These are phyloP conservation scores for Drosophila repleta DNA, from an alignment of 1,140 invertebrate species.

Conservation along the genomic window DNA sequence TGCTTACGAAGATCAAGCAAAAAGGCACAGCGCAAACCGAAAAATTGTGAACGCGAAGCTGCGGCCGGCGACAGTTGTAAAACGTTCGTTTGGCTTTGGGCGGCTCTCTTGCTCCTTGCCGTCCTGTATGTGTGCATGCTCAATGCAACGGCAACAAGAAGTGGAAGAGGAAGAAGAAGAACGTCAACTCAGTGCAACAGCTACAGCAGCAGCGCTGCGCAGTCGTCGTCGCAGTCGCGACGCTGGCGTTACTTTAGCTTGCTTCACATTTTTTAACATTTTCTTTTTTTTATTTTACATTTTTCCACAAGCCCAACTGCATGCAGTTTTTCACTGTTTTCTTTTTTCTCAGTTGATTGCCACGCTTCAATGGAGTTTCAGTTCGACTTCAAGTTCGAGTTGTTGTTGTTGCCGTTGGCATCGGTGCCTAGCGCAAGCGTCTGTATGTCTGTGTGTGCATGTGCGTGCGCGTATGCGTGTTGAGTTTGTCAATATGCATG, in stretches of 20 bases:
- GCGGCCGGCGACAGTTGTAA: slow-evolving; percentile 62
- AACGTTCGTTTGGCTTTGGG: slow-evolving; percentile 51
- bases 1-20: slow-evolving; percentile 30
- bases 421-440: neutral
- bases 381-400: slow-evolving; percentile 60
- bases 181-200: slow-evolving; percentile 3
- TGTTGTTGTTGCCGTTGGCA: slow-evolving; percentile 28
- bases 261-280: neutral
- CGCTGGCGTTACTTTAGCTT: slow-evolving; percentile 3
- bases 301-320: slow-evolving; percentile 36
- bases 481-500: neutral
- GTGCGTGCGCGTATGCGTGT: slow-evolving; percentile 6
- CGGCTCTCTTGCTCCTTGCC: slow-evolving; percentile 24
- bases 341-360: slow-evolving; percentile 72
- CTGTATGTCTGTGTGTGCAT: neutral
- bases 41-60: slow-evolving; percentile 49
- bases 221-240: slow-evolving; percentile 10
- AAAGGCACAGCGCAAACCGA: slow-evolving; percentile 23
- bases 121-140: slow-evolving; percentile 18
- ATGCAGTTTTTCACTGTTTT: slow-evolving; percentile 55
- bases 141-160: slow-evolving; percentile 10
- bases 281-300: slow-evolving; percentile 24
- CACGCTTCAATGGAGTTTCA: slow-evolving; percentile 79
- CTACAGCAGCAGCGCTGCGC: slow-evolving; percentile 6
- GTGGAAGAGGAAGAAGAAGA: neutral